Evolutionary conservation across 2,113 vertebrate species (phyloP).

Genomic region (Xyliphius kryptos): DNA sequence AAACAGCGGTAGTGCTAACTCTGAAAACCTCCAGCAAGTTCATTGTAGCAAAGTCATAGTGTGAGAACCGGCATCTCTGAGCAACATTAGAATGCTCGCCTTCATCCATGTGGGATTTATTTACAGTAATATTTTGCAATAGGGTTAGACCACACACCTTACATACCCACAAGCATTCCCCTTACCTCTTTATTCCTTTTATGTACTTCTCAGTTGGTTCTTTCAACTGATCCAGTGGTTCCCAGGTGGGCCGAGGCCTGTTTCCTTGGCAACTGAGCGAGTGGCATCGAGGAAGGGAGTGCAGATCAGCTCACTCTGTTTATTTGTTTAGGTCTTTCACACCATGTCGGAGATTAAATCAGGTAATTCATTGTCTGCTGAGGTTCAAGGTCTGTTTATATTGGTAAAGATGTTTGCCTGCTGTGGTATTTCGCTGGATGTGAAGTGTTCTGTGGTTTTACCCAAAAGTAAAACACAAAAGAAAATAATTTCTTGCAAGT

Average conservation of each 20-base stretch:
- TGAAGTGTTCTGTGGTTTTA: background rate
- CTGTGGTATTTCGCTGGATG: conserved; percentile 2
- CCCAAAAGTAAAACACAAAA: background rate
- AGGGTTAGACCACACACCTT: conserved; percentile 6
- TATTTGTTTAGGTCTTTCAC: conserved; percentile 33
- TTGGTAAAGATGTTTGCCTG: conserved; percentile 10
- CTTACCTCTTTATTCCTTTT: conserved; percentile 8
- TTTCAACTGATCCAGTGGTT: conserved; percentile 32
- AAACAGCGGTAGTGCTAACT: background rate
- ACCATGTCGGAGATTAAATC: conserved; percentile 25
- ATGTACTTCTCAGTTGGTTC: conserved; percentile 19
- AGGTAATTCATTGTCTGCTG: conserved; percentile 20
- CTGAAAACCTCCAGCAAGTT: conserved; percentile 2
- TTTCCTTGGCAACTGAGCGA: conserved; percentile 67
- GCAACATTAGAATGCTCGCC: conserved; percentile 10
- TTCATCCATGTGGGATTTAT: too few species aligned
- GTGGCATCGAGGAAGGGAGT: conserved; percentile 30
- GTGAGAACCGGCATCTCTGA: background rate
- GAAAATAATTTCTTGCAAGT: too few species aligned
- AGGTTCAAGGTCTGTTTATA: conserved; percentile 26
- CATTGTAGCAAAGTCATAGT: background rate
- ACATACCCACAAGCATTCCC: conserved; percentile 42
- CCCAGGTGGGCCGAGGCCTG: conserved; percentile 55
- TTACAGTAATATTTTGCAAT: too few species aligned
- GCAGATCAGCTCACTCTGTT: conserved; percentile 23